phyloP scores from a whole-genome alignment of 1,140 invertebrate genomes.

The Chionoecetes opilio region DNA sequence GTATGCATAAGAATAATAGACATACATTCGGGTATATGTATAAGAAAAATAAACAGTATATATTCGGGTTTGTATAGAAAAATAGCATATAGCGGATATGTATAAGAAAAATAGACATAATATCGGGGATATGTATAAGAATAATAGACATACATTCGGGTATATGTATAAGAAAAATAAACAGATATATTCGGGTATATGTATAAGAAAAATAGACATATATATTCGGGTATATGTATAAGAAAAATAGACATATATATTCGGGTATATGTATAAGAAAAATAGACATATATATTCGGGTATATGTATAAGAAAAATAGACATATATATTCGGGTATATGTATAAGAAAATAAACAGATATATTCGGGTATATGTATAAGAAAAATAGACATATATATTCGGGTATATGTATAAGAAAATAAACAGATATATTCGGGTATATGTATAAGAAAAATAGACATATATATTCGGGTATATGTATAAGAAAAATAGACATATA shows the following conservation, averaged over 20 bases:
- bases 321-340: background rate
- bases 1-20: background rate
- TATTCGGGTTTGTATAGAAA: too few relatives aligned
- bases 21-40: background rate
- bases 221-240: too few relatives aligned
- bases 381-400: background rate
- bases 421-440: background rate
- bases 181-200: background rate
- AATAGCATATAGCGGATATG: too few relatives aligned
- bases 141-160: background rate
- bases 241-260: background rate
- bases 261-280: background rate
- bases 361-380: background rate
- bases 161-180: background rate
- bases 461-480: too few relatives aligned
- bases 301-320: background rate
- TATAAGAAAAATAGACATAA: background rate
- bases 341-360: background rate
- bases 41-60: background rate
- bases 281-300: background rate
- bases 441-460: too few relatives aligned
- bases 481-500: background rate
- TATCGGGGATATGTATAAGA: background rate
- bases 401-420: background rate
- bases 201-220: too few relatives aligned